Base-by-base conservation (phyloP, 1,140 invertebrate species). In the Listronotus oregonensis region DNA sequence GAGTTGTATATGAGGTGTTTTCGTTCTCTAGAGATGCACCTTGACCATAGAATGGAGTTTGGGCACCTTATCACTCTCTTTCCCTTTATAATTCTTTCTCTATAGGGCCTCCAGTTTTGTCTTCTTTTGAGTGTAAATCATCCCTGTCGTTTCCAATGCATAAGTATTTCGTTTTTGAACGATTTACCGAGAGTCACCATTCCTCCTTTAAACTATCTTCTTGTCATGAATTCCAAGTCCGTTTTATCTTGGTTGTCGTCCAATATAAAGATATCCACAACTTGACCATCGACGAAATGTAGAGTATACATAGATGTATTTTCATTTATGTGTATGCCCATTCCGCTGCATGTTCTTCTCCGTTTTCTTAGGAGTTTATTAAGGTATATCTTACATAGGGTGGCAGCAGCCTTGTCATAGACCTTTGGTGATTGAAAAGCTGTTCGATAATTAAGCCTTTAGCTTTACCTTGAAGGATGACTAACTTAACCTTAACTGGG, bases 181-280 rank as follows among this genome's bases (percentile, higher is more conserved):
- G n/a, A n/a, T n/a, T n/a, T n/a, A 34, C 9, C 5, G 5, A 34
- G 5, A 34, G 32, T 5, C 32, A 34, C 32, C 9, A 34, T 6
- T 5, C 32, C 5, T 34, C 9, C 32, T 34, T 34, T 34, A 34
- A 34, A 34, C 9, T 6, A 9, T 9, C 32, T 52, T 56, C 37
- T 56, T 12, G 54, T 37, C 40, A 44, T 58, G 27, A 42, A 58
- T 58, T 46, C 40, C 11, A 46, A 12, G 31, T 46, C 55, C 21
- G 27, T 42, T 46, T 58, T 46, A 27, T 58, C 43, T n/a, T 46
- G 17, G 2, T 7, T 21, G 11, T 8, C 12, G 5, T n/a, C n/a
- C n/a, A n/a, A n/a, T n/a, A n/a, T n/a, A n/a, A n/a, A n/a, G n/a
- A n/a, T n/a, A n/a, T n/a, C n/a, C n/a, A 58, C 40, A 5, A 58